Percentiles rank a stretch among this genome's conserved stretches.
phyloP scores from a whole-genome alignment of 92 coral and sea anemone genomes.

The Bergia sp. region DNA sequence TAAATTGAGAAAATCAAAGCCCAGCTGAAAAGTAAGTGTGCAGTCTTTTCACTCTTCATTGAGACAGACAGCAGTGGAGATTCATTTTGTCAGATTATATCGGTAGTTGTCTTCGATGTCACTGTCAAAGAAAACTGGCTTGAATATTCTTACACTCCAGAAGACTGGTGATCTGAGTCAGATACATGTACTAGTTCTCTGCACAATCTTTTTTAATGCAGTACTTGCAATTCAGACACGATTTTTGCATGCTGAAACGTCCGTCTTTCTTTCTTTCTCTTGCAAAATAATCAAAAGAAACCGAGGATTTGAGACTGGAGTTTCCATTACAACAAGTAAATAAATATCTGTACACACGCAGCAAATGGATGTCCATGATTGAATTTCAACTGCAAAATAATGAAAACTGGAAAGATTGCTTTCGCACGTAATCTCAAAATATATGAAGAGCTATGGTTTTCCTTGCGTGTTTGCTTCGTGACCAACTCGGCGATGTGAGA shows the following conservation, averaged over 20 bases:
- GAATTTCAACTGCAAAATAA: background rate
- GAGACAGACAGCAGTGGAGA: no score
- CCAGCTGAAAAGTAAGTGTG: background rate
- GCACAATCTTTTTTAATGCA: background rate
- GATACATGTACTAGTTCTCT: background rate
- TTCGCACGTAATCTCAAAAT: no score
- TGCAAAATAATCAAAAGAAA: background rate
- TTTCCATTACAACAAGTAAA: background rate
- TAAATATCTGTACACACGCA: background rate
- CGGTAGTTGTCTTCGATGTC: no score
- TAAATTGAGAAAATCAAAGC: no score
- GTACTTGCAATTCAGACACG: background rate
- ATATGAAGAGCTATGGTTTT: conserved; percentile 12
- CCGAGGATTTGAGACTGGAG: conserved; percentile 7
- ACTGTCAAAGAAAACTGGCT: conserved; percentile 1
- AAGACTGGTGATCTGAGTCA: no score
- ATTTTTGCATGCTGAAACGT: background rate
- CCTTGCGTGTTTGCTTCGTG: conserved; percentile 3
- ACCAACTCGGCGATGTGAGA: conserved; percentile 17
- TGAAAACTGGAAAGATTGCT: no score
- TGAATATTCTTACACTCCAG: no score
- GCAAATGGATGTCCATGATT: background rate
- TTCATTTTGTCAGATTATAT: no score
- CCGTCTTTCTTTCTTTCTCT: background rate
- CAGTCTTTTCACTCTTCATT: no score